phyloP scores from a whole-genome alignment of 2,888 invertebrate genomes.

The Fabriciana adippe region DNA sequence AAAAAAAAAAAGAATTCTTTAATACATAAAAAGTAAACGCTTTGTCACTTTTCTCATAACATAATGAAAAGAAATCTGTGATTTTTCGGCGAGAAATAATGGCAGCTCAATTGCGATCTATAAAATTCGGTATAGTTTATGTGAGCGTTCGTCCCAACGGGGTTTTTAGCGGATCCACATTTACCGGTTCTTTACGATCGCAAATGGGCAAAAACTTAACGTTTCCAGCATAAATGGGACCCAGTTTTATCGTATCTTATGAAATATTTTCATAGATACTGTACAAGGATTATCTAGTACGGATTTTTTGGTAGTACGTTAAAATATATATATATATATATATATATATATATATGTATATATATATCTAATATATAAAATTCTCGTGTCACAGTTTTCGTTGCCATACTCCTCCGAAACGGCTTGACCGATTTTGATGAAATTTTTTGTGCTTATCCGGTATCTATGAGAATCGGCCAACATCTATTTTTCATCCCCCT shows the following conservation, averaged over 20 bases:
- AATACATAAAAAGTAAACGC: not conserved
- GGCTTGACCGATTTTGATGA: no score
- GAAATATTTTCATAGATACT: slow-evolving; percentile 17
- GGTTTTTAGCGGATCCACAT: slow-evolving; percentile 22
- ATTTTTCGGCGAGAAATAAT: slow-evolving; percentile 12
- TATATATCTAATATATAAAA: no score
- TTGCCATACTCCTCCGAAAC: no score
- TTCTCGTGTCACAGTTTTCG: no score
- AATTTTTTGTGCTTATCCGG: no score
- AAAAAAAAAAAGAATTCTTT: not conserved
- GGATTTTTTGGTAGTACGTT: not conserved
- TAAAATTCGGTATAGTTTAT: slow-evolving; percentile 25
- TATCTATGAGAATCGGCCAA: no score
- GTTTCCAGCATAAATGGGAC: slow-evolving; percentile 4
- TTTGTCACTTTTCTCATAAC: not conserved
- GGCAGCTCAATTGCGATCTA: slow-evolving; percentile 15
- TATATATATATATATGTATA: no score
- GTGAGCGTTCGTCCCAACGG: slow-evolving; percentile 16
- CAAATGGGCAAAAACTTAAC: slow-evolving; percentile 22
- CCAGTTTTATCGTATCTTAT: slow-evolving; percentile 1
- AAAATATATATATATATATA: no score
- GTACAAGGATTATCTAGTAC: not conserved
- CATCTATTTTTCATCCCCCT: no score
- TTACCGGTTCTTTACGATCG: slow-evolving; percentile 20
- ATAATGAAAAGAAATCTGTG: slow-evolving; percentile 8